Evolutionary conservation across 2,888 invertebrate species (phyloP), one percentile per base, ranked within the genome.

Genomic region (Pachycephus smyrnensis): DNA sequence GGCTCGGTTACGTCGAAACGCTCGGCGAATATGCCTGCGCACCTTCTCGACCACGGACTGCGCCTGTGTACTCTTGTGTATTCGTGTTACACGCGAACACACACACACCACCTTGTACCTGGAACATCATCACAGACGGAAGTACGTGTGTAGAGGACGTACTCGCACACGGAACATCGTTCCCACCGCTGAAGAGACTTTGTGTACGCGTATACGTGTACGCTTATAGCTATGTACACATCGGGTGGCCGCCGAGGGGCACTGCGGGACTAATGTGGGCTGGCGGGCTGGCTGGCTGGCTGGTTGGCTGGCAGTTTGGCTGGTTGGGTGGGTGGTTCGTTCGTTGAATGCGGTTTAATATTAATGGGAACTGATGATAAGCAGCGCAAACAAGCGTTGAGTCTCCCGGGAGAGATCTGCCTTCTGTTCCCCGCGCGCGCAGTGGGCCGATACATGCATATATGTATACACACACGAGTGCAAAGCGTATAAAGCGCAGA

Each of bases 341-440:
- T 89, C 90, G 91, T 87, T 91, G 91, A 91, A 91, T 91, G 91
- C 91, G 91, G 91, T 91, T 91, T 91, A 91, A 91, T 91, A 91
- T 91, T 91, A 91, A 91, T 91, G 91, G 90, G 90, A 90, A 89
- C 90, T 90, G 91, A 91, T 91, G 91, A 91, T 91, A 91, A 91
- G 91, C 91, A 91, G 90, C 89, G 91, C 91, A 91, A 91, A 91
- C 91, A 91, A 91, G 91, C 91, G 90, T 89, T 89, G 90, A 90
- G 89, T 90, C 91, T 91, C 91, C 89, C 89, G 91, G 90, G 91
- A 91, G 90, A 90, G 90, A 90, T 90, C 90, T 90, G 90, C 90
- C 90, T 90, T 90, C 90, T 90, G 90, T 90, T 90, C 87, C 87
- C 88, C 88, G 88, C 89, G 71, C 73, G 89, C 89, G 90, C 90